Evolutionary conservation across 2,113 vertebrate genomes (phyloP).

Genomic region (Electrona antarctica): DNA sequence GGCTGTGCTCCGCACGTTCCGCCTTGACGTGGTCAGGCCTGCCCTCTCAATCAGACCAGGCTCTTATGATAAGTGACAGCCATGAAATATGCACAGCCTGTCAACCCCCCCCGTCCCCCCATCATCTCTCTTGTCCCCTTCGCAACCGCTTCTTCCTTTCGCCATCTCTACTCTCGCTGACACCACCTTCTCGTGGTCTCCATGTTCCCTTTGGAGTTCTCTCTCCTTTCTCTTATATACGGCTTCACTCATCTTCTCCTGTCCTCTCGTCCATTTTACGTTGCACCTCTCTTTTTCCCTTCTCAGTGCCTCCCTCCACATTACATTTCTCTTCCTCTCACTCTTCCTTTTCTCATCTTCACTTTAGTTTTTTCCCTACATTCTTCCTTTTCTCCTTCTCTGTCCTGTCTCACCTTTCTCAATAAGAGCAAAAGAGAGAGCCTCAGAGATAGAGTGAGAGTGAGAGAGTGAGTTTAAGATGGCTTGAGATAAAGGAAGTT

Average conservation of each 20-base stretch:
- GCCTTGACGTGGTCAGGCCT: conserved; percentile 71
- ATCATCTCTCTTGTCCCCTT: conserved; percentile 15
- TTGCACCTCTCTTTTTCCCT: conserved; percentile 9
- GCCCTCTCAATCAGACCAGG: conserved; percentile 41
- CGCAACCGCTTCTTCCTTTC: conserved; percentile 35
- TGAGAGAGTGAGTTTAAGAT: background rate
- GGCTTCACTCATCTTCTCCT: conserved; percentile 34
- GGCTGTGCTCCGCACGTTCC: conserved; percentile 71
- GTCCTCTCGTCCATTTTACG: conserved; percentile 12
- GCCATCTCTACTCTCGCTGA: conserved; percentile 19
- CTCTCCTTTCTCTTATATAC: background rate
- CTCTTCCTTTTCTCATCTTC: conserved; percentile 10
- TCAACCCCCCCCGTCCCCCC: conserved; percentile 48
- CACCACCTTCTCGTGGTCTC: background rate
- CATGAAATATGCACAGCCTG: conserved; percentile 81
- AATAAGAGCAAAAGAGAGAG: conserved; percentile 4
- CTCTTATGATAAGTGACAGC: conserved; percentile 80
- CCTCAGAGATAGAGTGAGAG: background rate
- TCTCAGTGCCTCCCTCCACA: conserved; percentile 21
- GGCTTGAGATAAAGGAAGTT: no score
- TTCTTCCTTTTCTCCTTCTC: background rate
- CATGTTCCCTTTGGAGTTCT: background rate
- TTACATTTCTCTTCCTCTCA: conserved; percentile 21
- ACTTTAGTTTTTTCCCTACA: background rate
- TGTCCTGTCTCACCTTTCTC: background rate